These are phyloP conservation scores for Tachina lurida DNA, from an alignment of 2,888 invertebrate genomes.

Conservation along the genomic window DNA sequence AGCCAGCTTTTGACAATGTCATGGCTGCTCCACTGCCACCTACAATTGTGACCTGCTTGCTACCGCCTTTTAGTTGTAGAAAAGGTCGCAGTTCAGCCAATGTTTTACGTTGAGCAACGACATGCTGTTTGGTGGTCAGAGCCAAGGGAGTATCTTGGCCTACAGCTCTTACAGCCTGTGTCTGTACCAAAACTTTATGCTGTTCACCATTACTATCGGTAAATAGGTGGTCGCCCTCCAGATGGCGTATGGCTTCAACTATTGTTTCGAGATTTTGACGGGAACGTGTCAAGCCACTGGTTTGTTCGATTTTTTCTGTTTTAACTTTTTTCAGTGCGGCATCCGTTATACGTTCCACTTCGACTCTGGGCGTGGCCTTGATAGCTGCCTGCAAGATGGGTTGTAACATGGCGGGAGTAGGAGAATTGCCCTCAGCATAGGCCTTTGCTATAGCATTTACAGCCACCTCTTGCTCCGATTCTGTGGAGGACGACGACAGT, in stretches of 20 bases:
- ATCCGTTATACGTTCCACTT: slow-evolving; percentile 87
- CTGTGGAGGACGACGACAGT: slow-evolving; percentile 79
- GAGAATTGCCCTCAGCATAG: slow-evolving; percentile 80
- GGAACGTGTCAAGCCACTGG: slow-evolving; percentile 86
- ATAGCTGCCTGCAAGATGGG: slow-evolving; percentile 93
- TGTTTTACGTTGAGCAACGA: slow-evolving; percentile 82
- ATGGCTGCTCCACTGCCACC: slow-evolving; percentile 75
- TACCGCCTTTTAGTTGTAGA: slow-evolving; percentile 85
- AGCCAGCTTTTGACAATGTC: slow-evolving; percentile 73
- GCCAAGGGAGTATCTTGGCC: slow-evolving; percentile 81
- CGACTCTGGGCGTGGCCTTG: slow-evolving; percentile 93
- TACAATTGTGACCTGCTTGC: slow-evolving; percentile 78
- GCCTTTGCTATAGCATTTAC: slow-evolving; percentile 81
- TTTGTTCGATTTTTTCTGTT: slow-evolving; percentile 80
- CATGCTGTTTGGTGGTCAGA: slow-evolving; percentile 77
- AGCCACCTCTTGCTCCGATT: slow-evolving; percentile 80
- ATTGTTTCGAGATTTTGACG: slow-evolving; percentile 98
- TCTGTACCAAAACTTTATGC: slow-evolving; percentile 78
- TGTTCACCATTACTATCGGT: slow-evolving; percentile 86
- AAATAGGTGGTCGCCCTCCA: slow-evolving; percentile 98
- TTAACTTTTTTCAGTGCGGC: slow-evolving; percentile 82
- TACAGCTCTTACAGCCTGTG: slow-evolving; percentile 72
- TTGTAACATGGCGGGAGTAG: slow-evolving; percentile 82
- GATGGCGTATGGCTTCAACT: slow-evolving; percentile 98
- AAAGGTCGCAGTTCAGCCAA: slow-evolving; percentile 86